A percentile compares a stretch with the other conserved stretches of the same genome.
These are phyloP conservation scores for Musca vetustissima DNA, from an alignment of 1,140 invertebrate genomes.

Conservation along the genomic window DNA sequence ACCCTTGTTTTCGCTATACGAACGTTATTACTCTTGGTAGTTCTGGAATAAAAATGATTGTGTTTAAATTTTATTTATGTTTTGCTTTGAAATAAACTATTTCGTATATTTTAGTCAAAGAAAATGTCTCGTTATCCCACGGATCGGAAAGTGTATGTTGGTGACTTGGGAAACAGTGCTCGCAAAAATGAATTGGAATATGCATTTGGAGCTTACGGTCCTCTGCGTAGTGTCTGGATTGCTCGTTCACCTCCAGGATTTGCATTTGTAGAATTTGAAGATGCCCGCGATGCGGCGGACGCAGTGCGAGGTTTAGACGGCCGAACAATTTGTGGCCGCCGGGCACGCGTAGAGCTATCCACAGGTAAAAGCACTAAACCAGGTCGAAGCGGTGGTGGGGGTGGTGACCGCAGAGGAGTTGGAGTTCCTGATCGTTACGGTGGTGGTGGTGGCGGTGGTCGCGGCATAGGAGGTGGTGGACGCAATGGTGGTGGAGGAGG, in stretches of 20 bases:
- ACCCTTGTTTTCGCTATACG: slow-evolving; percentile 5
- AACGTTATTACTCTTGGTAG: neutral
- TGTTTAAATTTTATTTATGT: neutral
- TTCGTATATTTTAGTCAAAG: slow-evolving; percentile 27
- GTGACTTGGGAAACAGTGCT: slow-evolving; percentile 86
- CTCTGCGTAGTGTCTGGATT: slow-evolving; percentile 92
- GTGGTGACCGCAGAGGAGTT: slow-evolving; percentile 59
- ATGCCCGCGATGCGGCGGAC: slow-evolving; percentile 87
- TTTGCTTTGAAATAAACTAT: neutral
- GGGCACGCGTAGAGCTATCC: slow-evolving; percentile 90
- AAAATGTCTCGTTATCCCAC: slow-evolving; percentile 75
- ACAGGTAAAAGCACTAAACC: slow-evolving; percentile 77
- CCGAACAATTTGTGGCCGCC: slow-evolving; percentile 80
- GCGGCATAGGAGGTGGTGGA: slow-evolving; percentile 78
- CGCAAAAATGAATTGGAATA: slow-evolving; percentile 90
- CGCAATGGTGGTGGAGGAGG: slow-evolving; percentile 68
- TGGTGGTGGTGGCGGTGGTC: slow-evolving; percentile 85
- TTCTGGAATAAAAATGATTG: slow-evolving; percentile 8
- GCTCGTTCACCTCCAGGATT: slow-evolving; percentile 91
- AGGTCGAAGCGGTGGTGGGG: slow-evolving; percentile 56
- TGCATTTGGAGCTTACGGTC: slow-evolving; percentile 93
- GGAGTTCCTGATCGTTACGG: slow-evolving; percentile 49
- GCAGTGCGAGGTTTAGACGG: slow-evolving; percentile 74
- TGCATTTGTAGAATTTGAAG: slow-evolving; percentile 95
- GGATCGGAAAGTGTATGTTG: slow-evolving; percentile 96